Evolutionary conservation across 2,888 invertebrate species (phyloP).

Genomic region (Drosophila mimetica): DNA sequence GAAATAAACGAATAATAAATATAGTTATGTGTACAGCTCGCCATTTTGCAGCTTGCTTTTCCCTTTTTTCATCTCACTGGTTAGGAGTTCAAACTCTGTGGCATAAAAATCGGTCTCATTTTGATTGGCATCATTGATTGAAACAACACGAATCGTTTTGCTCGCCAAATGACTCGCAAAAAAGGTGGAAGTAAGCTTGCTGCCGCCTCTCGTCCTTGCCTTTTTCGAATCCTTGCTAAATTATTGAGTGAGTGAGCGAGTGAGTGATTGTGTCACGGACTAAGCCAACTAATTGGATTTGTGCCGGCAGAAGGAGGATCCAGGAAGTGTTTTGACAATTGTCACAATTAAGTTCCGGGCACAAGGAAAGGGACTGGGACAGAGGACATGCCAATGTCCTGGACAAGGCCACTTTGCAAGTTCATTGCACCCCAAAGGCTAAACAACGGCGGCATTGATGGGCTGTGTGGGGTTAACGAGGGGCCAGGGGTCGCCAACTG

Average conservation of each 20-base stretch:
- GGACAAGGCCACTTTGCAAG: conserved; percentile 74
- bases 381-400: conserved; percentile 72
- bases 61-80: conserved; percentile 4
- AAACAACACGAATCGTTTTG: conserved; percentile 79
- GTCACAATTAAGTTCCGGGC: conserved; percentile 68
- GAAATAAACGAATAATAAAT: conserved; percentile 27
- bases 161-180: conserved; percentile 58
- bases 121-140: conserved; percentile 83
- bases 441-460: conserved; percentile 47
- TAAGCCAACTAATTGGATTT: conserved; percentile 72
- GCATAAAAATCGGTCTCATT: conserved; percentile 66
- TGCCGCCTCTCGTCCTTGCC: conserved; percentile 5
- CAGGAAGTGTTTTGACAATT: conserved; percentile 78
- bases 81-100: conserved; percentile 38
- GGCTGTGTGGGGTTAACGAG: conserved; percentile 11
- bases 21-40: conserved; percentile 11
- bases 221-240: conserved; percentile 49
- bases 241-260: conserved; percentile 45
- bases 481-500: conserved; percentile 1
- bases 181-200: conserved; percentile 36
- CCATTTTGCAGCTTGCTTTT: conserved; percentile 6
- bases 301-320: conserved; percentile 46
- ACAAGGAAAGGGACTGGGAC: not conserved
- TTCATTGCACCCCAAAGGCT: conserved; percentile 75
- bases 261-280: conserved; percentile 68